Conservation (phyloP, 2,888 invertebrate species). For the Tromatobia lineatoria region DNA sequence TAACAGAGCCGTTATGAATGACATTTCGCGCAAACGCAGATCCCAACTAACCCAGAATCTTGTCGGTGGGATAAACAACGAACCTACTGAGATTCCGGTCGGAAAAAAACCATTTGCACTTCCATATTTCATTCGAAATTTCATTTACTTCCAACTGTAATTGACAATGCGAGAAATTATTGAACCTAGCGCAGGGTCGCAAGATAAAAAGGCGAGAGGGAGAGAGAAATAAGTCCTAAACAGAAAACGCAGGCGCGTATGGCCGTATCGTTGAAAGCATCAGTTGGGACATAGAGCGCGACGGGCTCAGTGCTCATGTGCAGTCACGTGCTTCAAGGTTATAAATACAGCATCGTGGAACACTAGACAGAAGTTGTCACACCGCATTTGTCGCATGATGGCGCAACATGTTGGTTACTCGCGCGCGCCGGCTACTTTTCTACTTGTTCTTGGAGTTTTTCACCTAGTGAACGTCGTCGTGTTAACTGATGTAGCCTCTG, state of each 20-base stretch:
- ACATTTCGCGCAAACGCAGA: slow-evolving; percentile 11
- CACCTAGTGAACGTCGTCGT: slow-evolving; percentile 74
- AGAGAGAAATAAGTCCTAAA: slow-evolving; percentile 6
- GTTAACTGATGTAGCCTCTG: slow-evolving; percentile 63
- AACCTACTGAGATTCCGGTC: neutral
- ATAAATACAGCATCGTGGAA: slow-evolving; percentile 73
- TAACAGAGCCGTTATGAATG: slow-evolving; percentile 5
- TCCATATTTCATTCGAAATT: neutral
- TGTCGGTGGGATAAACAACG: neutral
- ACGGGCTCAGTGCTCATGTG: slow-evolving; percentile 63
- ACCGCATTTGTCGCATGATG: slow-evolving; percentile 82
- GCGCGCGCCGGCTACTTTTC: slow-evolving; percentile 79
- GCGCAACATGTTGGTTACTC: slow-evolving; percentile 82
- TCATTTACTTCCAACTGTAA: neutral
- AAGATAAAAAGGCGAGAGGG: neutral
- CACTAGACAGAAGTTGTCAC: slow-evolving; percentile 76
- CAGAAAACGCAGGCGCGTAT: slow-evolving; percentile 22
- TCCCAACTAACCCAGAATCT: neutral
- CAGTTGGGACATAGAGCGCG: slow-evolving; percentile 8
- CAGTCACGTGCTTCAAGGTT: slow-evolving; percentile 69
- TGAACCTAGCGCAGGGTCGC: neutral
- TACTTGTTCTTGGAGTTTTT: slow-evolving; percentile 77
- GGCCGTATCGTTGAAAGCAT: slow-evolving; percentile 19
- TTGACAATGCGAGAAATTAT: neutral
- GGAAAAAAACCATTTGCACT: neutral